Percentiles rank a stretch among this genome's conserved stretches.
These are phyloP conservation scores for Poeciliopsis presidionis DNA, from an alignment of 2,797 vertebrate species.

Conservation along the genomic window DNA sequence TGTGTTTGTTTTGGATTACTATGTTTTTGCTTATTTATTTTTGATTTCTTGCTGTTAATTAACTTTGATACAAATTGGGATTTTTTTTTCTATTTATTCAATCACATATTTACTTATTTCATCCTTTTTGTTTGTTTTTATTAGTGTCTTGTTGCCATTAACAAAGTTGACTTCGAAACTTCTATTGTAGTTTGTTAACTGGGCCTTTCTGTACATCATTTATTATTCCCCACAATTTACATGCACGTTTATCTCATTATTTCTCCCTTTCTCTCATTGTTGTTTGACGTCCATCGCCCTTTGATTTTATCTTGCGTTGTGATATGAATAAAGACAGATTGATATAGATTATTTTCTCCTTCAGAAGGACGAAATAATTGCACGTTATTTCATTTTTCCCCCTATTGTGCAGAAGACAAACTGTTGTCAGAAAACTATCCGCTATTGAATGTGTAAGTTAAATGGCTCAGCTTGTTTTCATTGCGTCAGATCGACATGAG, in stretches of 20 bases:
- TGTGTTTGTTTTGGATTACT: too few relatives aligned
- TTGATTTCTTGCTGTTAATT: neutral
- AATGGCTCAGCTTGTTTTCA: neutral
- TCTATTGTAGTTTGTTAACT: neutral
- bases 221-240: neutral
- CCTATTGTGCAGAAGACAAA: neutral
- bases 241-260: neutral
- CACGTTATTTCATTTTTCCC: neutral
- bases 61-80: neutral
- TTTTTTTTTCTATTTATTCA: neutral
- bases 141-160: neutral
- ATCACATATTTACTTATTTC: neutral
- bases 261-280: neutral
- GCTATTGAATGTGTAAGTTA: neutral
- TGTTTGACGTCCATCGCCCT: neutral
- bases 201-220: neutral
- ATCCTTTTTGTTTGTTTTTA: neutral
- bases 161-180: neutral
- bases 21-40: neutral
- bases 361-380: neutral
- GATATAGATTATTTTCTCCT: neutral
- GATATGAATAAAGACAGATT: neutral
- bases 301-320: neutral
- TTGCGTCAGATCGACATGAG: neutral
- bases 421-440: neutral